Percentiles rank a stretch among this genome's conserved stretches.
These are phyloP conservation scores for Todiramphus chloris DNA, from an alignment of 2,113 vertebrate genomes.

Conservation along the genomic window DNA sequence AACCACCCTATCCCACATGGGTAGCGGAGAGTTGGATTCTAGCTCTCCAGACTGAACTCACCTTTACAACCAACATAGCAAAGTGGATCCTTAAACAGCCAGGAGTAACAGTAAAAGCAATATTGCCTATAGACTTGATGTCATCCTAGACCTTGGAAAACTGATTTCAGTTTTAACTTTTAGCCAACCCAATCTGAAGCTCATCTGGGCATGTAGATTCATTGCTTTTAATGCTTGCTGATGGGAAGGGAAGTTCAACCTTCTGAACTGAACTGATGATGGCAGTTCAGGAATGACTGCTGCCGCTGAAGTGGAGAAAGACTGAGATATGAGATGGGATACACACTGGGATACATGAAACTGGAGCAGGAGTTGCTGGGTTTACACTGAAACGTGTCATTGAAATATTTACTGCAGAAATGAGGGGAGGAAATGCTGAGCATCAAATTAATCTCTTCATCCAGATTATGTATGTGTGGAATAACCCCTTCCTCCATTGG, in stretches of 20 bases:
- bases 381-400: background rate
- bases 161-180: background rate
- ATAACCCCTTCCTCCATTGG: background rate
- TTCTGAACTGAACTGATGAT: background rate
- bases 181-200: background rate
- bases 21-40: background rate
- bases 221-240: background rate
- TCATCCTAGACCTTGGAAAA: background rate
- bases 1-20: background rate
- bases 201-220: background rate
- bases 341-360: background rate
- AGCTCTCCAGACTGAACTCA: background rate
- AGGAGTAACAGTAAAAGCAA: background rate
- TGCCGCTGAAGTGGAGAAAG: background rate
- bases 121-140: background rate
- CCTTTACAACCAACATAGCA: background rate
- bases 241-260: background rate
- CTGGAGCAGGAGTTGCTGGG: background rate
- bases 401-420: background rate
- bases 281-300: background rate
- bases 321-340: background rate
- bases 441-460: background rate
- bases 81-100: background rate
- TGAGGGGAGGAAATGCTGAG: background rate
- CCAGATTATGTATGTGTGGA: background rate